Evolutionary conservation across 2,113 vertebrate genomes (phyloP), one percentile per base, ranked within the genome.

Genomic region (Chloroceryle aenea): DNA sequence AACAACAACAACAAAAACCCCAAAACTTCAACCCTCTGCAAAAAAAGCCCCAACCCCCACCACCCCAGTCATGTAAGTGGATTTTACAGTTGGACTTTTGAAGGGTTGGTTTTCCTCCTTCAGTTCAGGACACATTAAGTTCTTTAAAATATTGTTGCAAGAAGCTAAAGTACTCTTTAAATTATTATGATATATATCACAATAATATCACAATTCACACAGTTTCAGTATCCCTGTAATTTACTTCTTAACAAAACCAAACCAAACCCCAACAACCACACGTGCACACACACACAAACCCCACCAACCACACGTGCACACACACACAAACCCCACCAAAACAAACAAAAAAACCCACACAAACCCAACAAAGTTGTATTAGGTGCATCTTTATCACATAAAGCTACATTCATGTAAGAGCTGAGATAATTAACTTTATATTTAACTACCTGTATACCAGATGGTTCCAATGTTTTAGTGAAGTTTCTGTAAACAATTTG

Each of bases 401-500:
- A 20, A 45, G 45, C 45, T 45, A 19, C 19, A 45, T 91, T 83
- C 68, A 14, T 45, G 27, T 43, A 73, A 75, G 47, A 90, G 32
- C 30, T 38, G 38, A 76, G 20, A 9, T 21, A 84, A 72, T n/a
- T 62, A 91, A 67, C 38, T 95, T 91, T 18, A 9, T n/a, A 61
- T 52, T 61, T 66, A 76, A 77, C 32, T 77, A 63, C 52, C 71
- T 69, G 27, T 62, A 47, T 53, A 62, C 47, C 93, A 95, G 34
- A 32, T 66, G 64, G 21, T 83, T 88, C 79, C 36, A 61, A 56
- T 53, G 80, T 56, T 80, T 94, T 25, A 27, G 10, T 47, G 55
- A 85, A 85, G 69, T 89, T 95, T 83, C 82, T 93, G 64, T 67
- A 85, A 85, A 62, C 87, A 78, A 77, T 88, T 87, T 91, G 82